phyloP scores from a whole-genome alignment of 2,797 vertebrate genomes.

The Peromyscus melanophrys region DNA sequence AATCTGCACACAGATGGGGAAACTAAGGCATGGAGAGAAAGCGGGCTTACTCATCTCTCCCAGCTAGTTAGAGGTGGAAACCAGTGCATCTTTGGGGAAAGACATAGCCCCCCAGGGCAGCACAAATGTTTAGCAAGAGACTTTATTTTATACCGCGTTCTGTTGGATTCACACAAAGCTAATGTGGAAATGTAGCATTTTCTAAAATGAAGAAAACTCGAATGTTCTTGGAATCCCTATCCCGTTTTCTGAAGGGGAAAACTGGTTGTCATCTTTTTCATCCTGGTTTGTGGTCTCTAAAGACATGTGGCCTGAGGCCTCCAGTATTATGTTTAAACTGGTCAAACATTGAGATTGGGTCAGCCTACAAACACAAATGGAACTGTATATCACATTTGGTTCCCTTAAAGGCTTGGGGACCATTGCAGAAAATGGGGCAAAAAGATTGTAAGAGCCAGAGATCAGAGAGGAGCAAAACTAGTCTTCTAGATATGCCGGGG shows the following conservation, averaged over 20 bases:
- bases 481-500: not conserved
- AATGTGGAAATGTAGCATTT: constrained; percentile 8
- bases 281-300: not conserved
- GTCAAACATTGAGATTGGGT: not conserved
- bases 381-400: not conserved
- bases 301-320: not conserved
- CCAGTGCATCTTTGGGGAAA: not conserved
- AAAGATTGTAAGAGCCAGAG: not conserved
- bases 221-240: not conserved
- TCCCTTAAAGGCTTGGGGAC: not conserved
- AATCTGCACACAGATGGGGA: not conserved
- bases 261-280: not conserved
- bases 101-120: not conserved
- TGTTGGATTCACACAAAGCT: not conserved
- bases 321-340: not conserved
- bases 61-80: not conserved
- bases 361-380: not conserved
- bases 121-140: not conserved
- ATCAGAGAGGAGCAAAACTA: not conserved
- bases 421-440: not conserved
- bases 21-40: not conserved
- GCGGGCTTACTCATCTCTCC: too few relatives aligned
- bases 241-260: not conserved
- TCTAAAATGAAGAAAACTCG: not conserved
- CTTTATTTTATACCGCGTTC: not conserved